phyloP scores from a whole-genome alignment of 1,140 invertebrate genomes.

The Dendrolimus punctatus region DNA sequence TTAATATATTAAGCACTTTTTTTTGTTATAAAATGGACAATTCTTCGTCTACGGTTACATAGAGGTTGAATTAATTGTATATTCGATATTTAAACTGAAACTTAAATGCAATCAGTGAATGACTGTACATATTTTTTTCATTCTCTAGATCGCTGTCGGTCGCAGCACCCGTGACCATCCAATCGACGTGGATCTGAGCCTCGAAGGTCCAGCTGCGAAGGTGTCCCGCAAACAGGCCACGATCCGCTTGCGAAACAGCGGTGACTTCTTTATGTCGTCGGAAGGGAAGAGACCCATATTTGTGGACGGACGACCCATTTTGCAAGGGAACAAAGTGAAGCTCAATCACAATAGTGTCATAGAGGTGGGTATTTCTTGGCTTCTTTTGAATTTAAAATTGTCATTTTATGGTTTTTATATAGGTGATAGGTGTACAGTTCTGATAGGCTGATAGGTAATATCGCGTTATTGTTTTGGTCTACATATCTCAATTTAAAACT shows the following conservation, averaged over 20 bases:
- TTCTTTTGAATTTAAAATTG: not conserved
- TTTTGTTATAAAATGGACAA: too few relatives aligned
- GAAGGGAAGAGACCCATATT: slow-evolving; percentile 96
- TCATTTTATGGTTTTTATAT: too few relatives aligned
- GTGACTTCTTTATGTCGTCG: slow-evolving; percentile 95
- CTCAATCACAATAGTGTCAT: slow-evolving; percentile 95
- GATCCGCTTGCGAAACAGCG: slow-evolving; percentile 91
- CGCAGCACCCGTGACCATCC: slow-evolving; percentile 89
- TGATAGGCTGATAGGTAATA: too few relatives aligned
- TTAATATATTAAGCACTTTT: too few relatives aligned
- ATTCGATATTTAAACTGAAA: not conserved
- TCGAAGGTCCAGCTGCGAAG: slow-evolving; percentile 92
- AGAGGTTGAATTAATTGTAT: too few relatives aligned
- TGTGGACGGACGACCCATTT: slow-evolving; percentile 92
- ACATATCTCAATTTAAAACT: not conserved
- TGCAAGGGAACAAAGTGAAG: slow-evolving; percentile 89
- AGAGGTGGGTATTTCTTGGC: slow-evolving; percentile 77
- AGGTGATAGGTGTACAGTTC: too few relatives aligned
- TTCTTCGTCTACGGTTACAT: too few relatives aligned
- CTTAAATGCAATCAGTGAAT: not conserved
- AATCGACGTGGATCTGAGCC: slow-evolving; percentile 94
- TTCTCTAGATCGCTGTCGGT: slow-evolving; percentile 88
- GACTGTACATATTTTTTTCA: too few relatives aligned
- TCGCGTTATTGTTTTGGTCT: too few relatives aligned
- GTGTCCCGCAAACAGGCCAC: slow-evolving; percentile 90